A percentile compares a stretch with the other conserved stretches of the same genome.
phyloP scores from a whole-genome alignment of 1,140 invertebrate species.

The Belonocnema kinseyi region DNA sequence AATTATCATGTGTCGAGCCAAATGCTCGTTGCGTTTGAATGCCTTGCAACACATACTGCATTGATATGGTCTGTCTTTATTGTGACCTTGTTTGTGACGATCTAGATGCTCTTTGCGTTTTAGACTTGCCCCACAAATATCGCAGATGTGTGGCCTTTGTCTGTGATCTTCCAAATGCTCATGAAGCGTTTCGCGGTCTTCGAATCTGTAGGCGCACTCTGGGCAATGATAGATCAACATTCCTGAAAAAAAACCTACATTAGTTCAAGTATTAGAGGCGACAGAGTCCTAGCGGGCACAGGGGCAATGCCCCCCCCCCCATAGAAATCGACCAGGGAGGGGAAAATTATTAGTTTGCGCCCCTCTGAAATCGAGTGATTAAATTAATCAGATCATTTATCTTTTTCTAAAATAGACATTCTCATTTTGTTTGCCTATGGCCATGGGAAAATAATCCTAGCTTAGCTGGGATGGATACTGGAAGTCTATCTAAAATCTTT shows the following conservation, averaged over 20 bases:
- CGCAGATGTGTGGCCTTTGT: conserved; percentile 73
- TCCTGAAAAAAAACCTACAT: conserved; percentile 49
- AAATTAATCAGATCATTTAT: no score
- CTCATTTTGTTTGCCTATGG: no score
- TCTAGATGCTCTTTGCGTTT: conserved; percentile 76
- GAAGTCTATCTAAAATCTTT: no score
- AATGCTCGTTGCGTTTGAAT: conserved; percentile 77
- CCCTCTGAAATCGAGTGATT: no score
- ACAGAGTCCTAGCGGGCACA: no score
- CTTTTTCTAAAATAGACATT: no score
- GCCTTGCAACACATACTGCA: conserved; percentile 76
- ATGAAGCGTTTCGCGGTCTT: conserved; percentile 68
- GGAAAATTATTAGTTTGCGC: no score
- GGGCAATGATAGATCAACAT: conserved; percentile 71
- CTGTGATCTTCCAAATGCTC: conserved; percentile 72
- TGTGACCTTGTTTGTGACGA: conserved; percentile 76
- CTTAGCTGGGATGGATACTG: no score
- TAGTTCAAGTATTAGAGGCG: background rate
- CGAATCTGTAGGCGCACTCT: conserved; percentile 72
- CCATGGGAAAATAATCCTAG: no score
- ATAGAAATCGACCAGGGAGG: no score
- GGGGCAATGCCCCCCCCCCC: no score
- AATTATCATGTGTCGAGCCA: conserved; percentile 77
- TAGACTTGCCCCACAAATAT: conserved; percentile 76
- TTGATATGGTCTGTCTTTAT: conserved; percentile 76